Base-by-base conservation (phyloP, 2,113 vertebrate genomes). In the Hiodon alosoides region DNA sequence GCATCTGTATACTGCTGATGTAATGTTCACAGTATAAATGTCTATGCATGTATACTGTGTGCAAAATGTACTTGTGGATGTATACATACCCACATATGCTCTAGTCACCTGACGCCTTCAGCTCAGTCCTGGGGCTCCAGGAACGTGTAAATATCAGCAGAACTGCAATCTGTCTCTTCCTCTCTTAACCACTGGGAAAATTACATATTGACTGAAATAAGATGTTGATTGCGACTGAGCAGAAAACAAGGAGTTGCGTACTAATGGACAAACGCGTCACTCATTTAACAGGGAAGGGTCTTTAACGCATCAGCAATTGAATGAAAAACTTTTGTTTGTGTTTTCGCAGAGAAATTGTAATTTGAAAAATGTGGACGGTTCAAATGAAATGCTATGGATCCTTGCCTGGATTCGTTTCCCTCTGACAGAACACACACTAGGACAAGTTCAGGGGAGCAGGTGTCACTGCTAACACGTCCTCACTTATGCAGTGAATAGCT, bases 91-190 rank as follows among this genome's bases (percentile, higher is more conserved):
- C 52, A 68, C 7, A 67, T 14, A 59, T 16, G 10, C 54, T 31
- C 64, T 7, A 4, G 17, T 31, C 55, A 69, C 67, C 74, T 67
- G 55, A 50, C 54, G 50, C 54, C 13, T 58, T 55, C 55, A 75
- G 65, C 64, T 10, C 73, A 75, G 73, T 69, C 54, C 54, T 57
- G 54, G 5, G 5, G 51, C 10, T n/a, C 53, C 59, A 47, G 51
- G 51, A 46, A 66, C 50, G 61, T 66, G 72, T 65, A 66, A 73
- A 66, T 50, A 73, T 54, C 9, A 66, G 7, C 50, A 62, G 50
- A n/a, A 1, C 58, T 51, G 11, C n/a, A n/a, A 11, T 11, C 14
- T 57, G 16, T 48, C 13, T 50, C 11, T 16, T 52, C 65, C 31
- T 61, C 72, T 65, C 60, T 31, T 48, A 53, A 51, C 51, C 60